phyloP scores from a whole-genome alignment of 2,888 invertebrate genomes.

The Scaptomyza reducta region DNA sequence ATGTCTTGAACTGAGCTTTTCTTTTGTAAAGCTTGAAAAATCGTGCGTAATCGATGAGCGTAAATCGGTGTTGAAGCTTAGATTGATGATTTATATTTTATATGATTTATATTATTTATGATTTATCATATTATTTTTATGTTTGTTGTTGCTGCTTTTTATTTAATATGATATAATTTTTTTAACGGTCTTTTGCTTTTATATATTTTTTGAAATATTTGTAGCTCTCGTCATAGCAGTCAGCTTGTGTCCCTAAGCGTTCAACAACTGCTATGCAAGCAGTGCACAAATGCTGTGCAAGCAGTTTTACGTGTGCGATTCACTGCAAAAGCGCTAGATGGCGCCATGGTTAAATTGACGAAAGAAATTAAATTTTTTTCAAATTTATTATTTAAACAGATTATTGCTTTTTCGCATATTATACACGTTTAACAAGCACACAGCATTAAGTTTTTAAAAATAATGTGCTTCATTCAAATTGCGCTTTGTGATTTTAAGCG shows the following conservation, averaged over 20 bases:
- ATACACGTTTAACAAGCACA: no score
- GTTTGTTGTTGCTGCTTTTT: not conserved
- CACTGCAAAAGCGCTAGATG: slow-evolving; percentile 10
- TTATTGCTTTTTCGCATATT: no score
- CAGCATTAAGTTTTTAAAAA: not conserved
- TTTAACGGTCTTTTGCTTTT: not conserved
- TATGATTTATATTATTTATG: not conserved
- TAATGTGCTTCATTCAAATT: not conserved
- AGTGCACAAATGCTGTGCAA: not conserved
- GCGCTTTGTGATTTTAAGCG: not conserved
- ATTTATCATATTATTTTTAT: not conserved
- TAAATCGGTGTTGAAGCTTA: slow-evolving; percentile 3
- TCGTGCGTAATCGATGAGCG: not conserved
- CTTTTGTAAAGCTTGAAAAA: not conserved
- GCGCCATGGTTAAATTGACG: not conserved
- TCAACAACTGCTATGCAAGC: not conserved
- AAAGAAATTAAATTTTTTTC: no score
- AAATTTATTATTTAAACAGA: no score
- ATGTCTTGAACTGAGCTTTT: slow-evolving; percentile 56
- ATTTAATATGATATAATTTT: not conserved
- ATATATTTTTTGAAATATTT: not conserved
- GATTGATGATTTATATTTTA: not conserved
- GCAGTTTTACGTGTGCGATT: not conserved
- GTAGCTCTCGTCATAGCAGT: slow-evolving; percentile 1
- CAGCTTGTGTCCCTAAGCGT: slow-evolving; percentile 13